A percentile compares a stretch with the other conserved stretches of the same genome.
phyloP scores from a whole-genome alignment of 2,113 vertebrate genomes.

The Bos javanicus region DNA sequence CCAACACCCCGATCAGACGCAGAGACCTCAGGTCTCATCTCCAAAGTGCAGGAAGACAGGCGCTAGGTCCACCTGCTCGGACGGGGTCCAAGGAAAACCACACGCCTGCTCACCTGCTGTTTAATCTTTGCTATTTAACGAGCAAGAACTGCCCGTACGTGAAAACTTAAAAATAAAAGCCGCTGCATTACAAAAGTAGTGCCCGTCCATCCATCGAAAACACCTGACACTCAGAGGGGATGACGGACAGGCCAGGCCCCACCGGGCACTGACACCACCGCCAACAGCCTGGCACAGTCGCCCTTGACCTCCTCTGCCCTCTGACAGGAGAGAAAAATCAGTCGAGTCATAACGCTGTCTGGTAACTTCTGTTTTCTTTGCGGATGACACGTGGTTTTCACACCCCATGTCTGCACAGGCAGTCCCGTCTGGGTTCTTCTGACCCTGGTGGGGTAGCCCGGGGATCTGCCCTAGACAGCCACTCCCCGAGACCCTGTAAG shows the following conservation, averaged over 20 bases:
- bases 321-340: neutral
- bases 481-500: neutral
- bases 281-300: accelerated
- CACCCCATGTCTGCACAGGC: accelerated
- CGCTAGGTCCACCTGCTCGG: accelerated
- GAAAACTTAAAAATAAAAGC: neutral
- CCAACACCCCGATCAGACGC: accelerated
- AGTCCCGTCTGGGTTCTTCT: too few relatives aligned
- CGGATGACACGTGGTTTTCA: accelerated
- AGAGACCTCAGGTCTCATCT: accelerated
- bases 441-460: accelerated
- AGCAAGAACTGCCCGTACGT: accelerated
- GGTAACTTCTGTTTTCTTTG: neutral
- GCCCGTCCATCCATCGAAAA: accelerated
- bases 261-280: accelerated
- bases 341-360: accelerated
- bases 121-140: accelerated
- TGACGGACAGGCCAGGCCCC: accelerated
- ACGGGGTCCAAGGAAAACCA: accelerated
- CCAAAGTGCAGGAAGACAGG: accelerated
- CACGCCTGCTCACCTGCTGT: accelerated
- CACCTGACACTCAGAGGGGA: accelerated
- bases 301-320: accelerated
- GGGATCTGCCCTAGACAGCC: neutral
- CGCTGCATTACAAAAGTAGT: accelerated